These are phyloP conservation scores for Euproctis similis DNA, from an alignment of 2,888 invertebrate species.

Conservation along the genomic window DNA sequence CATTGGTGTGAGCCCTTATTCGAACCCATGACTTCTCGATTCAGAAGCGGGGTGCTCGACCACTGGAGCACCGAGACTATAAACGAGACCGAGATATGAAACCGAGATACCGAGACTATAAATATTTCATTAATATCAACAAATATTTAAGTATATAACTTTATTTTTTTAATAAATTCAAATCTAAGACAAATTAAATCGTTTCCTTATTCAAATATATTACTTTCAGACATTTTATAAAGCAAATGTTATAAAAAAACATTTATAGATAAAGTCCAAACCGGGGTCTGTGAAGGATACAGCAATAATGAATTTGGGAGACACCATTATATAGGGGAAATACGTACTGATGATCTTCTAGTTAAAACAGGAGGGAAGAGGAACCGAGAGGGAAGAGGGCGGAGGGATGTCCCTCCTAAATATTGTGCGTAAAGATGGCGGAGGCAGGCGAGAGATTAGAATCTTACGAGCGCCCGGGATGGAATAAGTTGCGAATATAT, in stretches of 20 bases:
- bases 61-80: no score
- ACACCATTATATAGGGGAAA: conserved; percentile 73
- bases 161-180: no score
- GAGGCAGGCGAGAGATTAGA: conserved; percentile 5
- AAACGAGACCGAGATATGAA: no score
- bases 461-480: conserved; percentile 5
- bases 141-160: no score
- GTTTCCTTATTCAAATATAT: no score
- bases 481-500: conserved; percentile 6
- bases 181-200: no score
- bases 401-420: neutral
- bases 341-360: conserved; percentile 68
- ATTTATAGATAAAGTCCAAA: conserved; percentile 60
- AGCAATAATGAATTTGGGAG: conserved; percentile 68
- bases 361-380: conserved; percentile 16
- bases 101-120: no score
- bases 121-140: no score
- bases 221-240: no score
- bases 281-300: conserved; percentile 64
- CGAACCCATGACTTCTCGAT: no score
- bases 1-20: no score
- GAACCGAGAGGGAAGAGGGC: neutral
- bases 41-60: no score
- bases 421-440: conserved; percentile 17
- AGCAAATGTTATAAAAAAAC: conserved; percentile 26